Percentiles rank a stretch among this genome's conserved stretches.
Evolutionary conservation across 2,888 invertebrate genomes (phyloP).

Genomic region (Ormyrus pomaceus): DNA sequence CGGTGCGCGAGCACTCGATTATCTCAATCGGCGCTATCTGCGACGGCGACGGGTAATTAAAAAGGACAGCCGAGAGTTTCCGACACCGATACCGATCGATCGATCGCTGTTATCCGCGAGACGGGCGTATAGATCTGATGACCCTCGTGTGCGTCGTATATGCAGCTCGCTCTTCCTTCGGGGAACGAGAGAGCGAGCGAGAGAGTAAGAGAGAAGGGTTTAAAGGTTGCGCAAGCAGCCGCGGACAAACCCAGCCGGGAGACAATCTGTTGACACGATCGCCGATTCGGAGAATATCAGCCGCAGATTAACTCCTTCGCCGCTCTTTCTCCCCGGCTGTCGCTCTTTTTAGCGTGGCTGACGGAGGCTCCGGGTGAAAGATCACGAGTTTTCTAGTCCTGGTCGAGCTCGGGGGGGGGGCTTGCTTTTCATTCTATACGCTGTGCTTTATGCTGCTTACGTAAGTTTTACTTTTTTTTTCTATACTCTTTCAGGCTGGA

Average conservation of each 20-base stretch:
- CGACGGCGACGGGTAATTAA: conserved; percentile 60
- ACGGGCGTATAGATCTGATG: conserved; percentile 24
- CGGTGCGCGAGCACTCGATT: conserved; percentile 36
- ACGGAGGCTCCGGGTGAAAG: too few relatives aligned
- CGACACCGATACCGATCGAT: conserved; percentile 58
- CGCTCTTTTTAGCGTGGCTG: background rate
- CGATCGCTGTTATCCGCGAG: conserved; percentile 54
- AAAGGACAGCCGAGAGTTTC: conserved; percentile 56
- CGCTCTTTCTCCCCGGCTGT: background rate
- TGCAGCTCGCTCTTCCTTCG: background rate
- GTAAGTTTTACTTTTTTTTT: too few relatives aligned
- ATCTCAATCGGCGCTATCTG: conserved; percentile 46
- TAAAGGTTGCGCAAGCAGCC: conserved; percentile 25
- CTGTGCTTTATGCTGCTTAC: too few relatives aligned
- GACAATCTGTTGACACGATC: conserved; percentile 68
- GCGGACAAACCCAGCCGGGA: background rate
- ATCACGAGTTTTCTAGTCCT: too few relatives aligned
- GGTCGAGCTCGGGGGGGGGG: too few relatives aligned
- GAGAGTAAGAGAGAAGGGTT: background rate
- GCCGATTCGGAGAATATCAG: conserved; percentile 54
- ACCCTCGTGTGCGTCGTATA: conserved; percentile 5
- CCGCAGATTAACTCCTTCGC: conserved; percentile 32
- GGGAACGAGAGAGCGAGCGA: background rate
- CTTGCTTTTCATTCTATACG: too few relatives aligned
- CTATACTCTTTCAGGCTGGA: too few relatives aligned